Evolutionary conservation across 1,140 invertebrate species (phyloP).

Genomic region (Harpegnathos saltator): DNA sequence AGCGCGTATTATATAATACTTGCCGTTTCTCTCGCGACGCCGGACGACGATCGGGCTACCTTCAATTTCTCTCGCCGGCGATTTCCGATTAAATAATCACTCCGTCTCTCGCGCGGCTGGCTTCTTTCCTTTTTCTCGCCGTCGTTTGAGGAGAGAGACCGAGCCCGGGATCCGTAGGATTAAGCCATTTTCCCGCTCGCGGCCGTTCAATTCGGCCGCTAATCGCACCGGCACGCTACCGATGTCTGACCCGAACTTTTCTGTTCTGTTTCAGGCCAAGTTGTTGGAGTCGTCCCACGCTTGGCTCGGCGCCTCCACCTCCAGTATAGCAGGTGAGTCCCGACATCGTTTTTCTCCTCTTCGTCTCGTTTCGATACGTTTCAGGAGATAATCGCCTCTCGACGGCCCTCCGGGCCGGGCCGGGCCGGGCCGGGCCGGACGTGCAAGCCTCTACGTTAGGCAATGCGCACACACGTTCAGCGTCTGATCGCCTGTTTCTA

Average conservation of each 20-base stretch:
- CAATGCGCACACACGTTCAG: conserved; percentile 13
- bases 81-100: conserved; percentile 44
- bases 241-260: conserved; percentile 45
- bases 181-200: conserved; percentile 50
- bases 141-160: conserved; percentile 27
- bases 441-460: conserved; percentile 41
- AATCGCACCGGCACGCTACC: conserved; percentile 51
- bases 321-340: conserved; percentile 94
- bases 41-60: conserved; percentile 10
- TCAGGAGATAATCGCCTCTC: conserved; percentile 63
- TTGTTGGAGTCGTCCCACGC: conserved; percentile 95
- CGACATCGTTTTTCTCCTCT: conserved; percentile 52
- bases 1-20: background rate
- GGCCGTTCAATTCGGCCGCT: conserved; percentile 46
- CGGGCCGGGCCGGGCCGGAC: conserved; percentile 7
- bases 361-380: conserved; percentile 61
- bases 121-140: conserved; percentile 1
- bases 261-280: conserved; percentile 92
- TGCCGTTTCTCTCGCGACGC: conserved; percentile 9
- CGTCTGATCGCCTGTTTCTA: conserved; percentile 20
- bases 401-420: conserved; percentile 34
- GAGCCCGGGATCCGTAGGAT: conserved; percentile 34
- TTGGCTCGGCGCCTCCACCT: conserved; percentile 94
- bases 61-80: background rate
- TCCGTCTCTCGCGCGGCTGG: background rate